Percentiles rank a stretch among this genome's conserved stretches.
phyloP scores from a whole-genome alignment of 2,797 vertebrate genomes.

The Parauchenoglanis punctatus region DNA sequence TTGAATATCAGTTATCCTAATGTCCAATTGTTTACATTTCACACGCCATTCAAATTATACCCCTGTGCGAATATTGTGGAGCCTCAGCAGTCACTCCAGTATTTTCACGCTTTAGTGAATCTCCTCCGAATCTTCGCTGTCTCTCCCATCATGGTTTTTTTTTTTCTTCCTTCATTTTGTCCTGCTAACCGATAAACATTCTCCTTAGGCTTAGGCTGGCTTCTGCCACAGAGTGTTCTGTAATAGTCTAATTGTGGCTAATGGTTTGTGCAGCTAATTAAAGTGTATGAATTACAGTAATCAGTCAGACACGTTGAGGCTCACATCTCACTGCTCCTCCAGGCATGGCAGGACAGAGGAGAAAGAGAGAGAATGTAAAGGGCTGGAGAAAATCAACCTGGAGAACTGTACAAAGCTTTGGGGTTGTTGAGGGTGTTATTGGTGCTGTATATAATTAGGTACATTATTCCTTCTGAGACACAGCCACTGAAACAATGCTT shows the following conservation, averaged over 20 bases:
- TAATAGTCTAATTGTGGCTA: conserved; percentile 99
- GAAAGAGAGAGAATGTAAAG: conserved; percentile 11
- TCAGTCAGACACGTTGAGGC: conserved; percentile 92
- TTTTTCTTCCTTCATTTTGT: conserved; percentile 23
- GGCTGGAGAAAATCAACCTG: conserved; percentile 42
- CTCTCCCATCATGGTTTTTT: conserved; percentile 12
- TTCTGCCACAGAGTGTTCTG: conserved; percentile 97
- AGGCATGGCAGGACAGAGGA: conserved; percentile 65
- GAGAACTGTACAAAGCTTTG: conserved; percentile 36
- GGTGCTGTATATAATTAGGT: conserved; percentile 54
- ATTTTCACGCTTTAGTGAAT: conserved; percentile 43
- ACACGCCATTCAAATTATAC: conserved; percentile 38
- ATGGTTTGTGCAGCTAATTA: conserved; percentile 99
- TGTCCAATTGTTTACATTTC: conserved; percentile 39
- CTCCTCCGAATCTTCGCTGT: conserved; percentile 39
- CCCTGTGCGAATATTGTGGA: conserved; percentile 21
- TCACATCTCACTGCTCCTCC: conserved; percentile 68
- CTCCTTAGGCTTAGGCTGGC: conserved; percentile 68
- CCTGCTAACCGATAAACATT: conserved; percentile 67
- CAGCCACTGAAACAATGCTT: conserved; percentile 53
- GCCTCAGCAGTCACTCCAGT: conserved; percentile 24
- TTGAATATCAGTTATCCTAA: conserved; percentile 32
- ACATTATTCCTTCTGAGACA: conserved; percentile 52
- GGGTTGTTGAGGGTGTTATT: conserved; percentile 43
- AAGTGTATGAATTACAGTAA: conserved; percentile 99